These are phyloP conservation scores for Phataginus tricuspis DNA, from an alignment of 2,797 vertebrate species.

Conservation along the genomic window DNA sequence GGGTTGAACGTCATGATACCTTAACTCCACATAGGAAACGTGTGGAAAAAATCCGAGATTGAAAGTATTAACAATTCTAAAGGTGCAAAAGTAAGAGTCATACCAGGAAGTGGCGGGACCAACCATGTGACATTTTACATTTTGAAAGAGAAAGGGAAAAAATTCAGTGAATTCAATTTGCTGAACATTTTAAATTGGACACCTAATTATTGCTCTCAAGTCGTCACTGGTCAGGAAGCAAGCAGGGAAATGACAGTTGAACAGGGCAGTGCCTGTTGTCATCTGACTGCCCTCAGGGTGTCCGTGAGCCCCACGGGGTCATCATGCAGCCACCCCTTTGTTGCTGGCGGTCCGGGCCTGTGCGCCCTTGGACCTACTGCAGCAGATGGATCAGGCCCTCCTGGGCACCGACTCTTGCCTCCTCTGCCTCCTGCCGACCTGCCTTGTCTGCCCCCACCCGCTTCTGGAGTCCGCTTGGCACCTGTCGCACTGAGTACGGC, in stretches of 20 bases:
- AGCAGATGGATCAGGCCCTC: accelerated
- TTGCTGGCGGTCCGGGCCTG: background rate
- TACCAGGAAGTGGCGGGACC: background rate
- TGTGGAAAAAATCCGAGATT: background rate
- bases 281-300: background rate
- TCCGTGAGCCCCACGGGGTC: accelerated
- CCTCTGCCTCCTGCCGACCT: background rate
- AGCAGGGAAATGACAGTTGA: background rate
- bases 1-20: accelerated
- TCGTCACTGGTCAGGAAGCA: background rate
- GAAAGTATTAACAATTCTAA: background rate
- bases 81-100: background rate
- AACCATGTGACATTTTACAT: background rate
- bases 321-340: background rate
- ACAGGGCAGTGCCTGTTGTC: accelerated
- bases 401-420: no score
- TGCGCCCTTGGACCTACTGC: background rate
- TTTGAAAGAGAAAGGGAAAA: background rate
- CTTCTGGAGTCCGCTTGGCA: background rate
- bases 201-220: background rate
- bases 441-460: accelerated
- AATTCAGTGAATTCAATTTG: background rate
- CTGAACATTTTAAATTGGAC: background rate
- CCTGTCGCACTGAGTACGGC: background rate
- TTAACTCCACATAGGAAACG: background rate